Evolutionary conservation across 2,797 vertebrate genomes (phyloP).

Genomic region (Ambastaia sidthimunki): DNA sequence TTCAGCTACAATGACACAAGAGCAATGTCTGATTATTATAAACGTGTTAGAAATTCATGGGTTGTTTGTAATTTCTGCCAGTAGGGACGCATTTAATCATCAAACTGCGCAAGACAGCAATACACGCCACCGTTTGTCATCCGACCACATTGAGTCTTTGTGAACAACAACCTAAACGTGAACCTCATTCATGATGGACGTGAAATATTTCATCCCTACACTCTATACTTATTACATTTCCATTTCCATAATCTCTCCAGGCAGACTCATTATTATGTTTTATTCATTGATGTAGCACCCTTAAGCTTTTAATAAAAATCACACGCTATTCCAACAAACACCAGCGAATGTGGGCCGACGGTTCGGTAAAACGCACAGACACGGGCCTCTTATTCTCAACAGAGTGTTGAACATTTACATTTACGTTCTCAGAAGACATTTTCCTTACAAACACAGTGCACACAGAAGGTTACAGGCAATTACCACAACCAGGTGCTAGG

Average conservation of each 20-base stretch:
- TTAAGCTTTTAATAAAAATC: slow-evolving; percentile 51
- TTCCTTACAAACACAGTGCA: not conserved
- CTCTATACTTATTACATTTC: slow-evolving; percentile 44
- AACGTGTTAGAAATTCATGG: slow-evolving; percentile 44
- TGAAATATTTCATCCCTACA: slow-evolving; percentile 27
- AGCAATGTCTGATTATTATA: slow-evolving; percentile 37
- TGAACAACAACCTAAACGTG: slow-evolving; percentile 30
- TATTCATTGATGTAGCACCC: slow-evolving; percentile 50
- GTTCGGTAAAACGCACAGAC: not conserved
- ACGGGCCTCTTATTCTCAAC: not conserved
- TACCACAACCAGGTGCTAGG: not conserved
- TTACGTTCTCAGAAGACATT: not conserved
- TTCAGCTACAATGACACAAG: slow-evolving; percentile 19
- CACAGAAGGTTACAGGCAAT: not conserved
- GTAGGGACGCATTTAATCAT: slow-evolving; percentile 46
- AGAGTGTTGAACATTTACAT: slow-evolving; percentile 21
- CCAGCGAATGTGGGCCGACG: not conserved
- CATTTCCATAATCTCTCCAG: slow-evolving; percentile 34
- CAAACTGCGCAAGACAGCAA: slow-evolving; percentile 30
- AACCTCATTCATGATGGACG: slow-evolving; percentile 28
- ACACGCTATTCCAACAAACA: slow-evolving; percentile 34
- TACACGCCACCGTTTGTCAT: slow-evolving; percentile 40
- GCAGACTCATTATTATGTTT: slow-evolving; percentile 48
- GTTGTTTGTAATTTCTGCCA: slow-evolving; percentile 53
- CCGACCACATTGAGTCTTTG: slow-evolving; percentile 15